Evolutionary conservation across 2,113 vertebrate species (phyloP).

Genomic region (Ellobius talpinus): DNA sequence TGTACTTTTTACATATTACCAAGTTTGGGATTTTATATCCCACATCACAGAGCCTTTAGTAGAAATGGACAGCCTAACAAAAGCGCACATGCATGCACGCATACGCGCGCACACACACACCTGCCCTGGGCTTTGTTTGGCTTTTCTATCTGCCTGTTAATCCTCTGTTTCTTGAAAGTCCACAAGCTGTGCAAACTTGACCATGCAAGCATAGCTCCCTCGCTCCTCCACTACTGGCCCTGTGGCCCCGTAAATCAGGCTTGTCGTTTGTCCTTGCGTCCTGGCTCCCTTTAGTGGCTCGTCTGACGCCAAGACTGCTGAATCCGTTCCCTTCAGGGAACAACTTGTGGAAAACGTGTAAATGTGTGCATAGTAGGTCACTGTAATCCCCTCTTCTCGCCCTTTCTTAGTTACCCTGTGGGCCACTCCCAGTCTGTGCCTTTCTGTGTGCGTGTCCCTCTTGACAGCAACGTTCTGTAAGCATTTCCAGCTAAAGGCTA

Average conservation of each 20-base stretch:
- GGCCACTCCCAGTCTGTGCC: not conserved
- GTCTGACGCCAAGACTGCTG: not conserved
- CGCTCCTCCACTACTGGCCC: not conserved
- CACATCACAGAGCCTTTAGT: not conserved
- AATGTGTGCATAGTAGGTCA: not conserved
- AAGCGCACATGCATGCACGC: not conserved
- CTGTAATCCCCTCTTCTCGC: not conserved
- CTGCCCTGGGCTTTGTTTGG: not conserved
- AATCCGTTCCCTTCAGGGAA: not conserved
- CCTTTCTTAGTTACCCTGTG: not conserved
- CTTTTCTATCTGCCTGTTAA: not conserved
- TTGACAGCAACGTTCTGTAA: not conserved
- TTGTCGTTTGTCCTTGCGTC: not conserved
- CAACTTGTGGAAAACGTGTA: not conserved
- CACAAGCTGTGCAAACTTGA: not conserved
- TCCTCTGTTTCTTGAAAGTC: not conserved
- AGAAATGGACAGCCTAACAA: not conserved
- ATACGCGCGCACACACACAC: not conserved
- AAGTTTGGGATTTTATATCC: not conserved
- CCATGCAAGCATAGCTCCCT: not conserved
- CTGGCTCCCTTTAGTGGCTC: not conserved
- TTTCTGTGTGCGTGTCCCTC: not conserved
- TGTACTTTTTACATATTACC: not conserved
- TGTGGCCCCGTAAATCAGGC: not conserved
- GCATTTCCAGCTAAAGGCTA: conserved; percentile 17